Base-by-base conservation (phyloP, 2,113 vertebrate genomes). In the Aegotheles bennettii region DNA sequence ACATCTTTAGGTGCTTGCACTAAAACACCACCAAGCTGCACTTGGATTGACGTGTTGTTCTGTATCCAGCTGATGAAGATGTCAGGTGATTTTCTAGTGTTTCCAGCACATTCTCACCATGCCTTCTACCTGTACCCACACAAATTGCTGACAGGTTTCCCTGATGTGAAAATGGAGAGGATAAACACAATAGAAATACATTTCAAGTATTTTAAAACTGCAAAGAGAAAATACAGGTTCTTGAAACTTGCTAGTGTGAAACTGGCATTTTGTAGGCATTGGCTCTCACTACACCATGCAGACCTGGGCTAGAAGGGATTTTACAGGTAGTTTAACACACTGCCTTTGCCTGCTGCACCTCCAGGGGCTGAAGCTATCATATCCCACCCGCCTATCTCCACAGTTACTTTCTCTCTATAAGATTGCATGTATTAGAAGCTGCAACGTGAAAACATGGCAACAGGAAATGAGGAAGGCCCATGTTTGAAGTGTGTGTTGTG, bases 11-110 rank as follows among this genome's bases (percentile, higher is more conserved):
- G 40, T 65, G 45, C 26, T 48, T 28, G 18, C 4, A 14, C 26
- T 11, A 19, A 67, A 74, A n/a, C 45, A 11, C 11, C 24, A 23
- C 13, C 0, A 1, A 47, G 45, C 60, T 54, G 64, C 1, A 4
- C 35, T 24, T 48, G 80, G 45, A 36, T 79, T 17, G 60, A 33
- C 0, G 4, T 43, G 47, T 11, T 82, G n/a, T 11, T 23, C 2
- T 42, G 40, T 36, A 38, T 10, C 4, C 9, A n/a, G 54, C 43
- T 90, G 87, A 74, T 50, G 54, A 26, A 77, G 43, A 14, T 26
- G 31, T 33, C 64, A 87, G 48, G 79, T 1, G 23, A 50, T 88
- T 90, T 84, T 64, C 64, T 9, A 3, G 38, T 45, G 21, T 84
- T 88, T 42, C 18, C 65, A 67, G 19, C 4, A 0, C 10, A 2